Conservation (phyloP, 2,888 invertebrate genomes). For the Drosophila barbarae region DNA sequence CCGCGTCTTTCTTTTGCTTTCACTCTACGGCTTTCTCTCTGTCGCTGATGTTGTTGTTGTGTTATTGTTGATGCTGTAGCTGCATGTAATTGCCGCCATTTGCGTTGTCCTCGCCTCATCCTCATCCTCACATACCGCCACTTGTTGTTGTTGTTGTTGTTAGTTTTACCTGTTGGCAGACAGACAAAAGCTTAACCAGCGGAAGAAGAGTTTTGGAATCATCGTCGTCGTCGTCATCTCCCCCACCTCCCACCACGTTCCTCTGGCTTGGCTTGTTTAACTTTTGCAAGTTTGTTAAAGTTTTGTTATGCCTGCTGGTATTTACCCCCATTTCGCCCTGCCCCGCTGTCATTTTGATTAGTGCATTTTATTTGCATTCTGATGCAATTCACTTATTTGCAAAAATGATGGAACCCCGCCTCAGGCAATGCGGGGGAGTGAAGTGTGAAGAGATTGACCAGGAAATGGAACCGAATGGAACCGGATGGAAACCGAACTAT, state of each 20-base stretch:
- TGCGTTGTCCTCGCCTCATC: constrained; percentile 61
- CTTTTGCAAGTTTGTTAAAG: constrained; percentile 66
- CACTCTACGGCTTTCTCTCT: not conserved
- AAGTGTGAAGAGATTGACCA: not conserved
- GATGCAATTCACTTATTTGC: constrained; percentile 48
- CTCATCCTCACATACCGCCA: not conserved
- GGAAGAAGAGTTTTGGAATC: constrained; percentile 58
- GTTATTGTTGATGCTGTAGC: constrained; percentile 41
- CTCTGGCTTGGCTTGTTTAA: constrained; percentile 40
- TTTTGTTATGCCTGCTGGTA: constrained; percentile 60
- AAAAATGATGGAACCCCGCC: constrained; percentile 17
- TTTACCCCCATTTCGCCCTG: constrained; percentile 7
- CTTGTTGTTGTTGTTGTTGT: constrained; percentile 40
- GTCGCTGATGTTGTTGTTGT: constrained; percentile 24
- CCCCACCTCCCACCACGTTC: not conserved
- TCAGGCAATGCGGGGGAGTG: not conserved
- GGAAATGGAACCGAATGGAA: not conserved
- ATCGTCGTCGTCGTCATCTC: constrained; percentile 52
- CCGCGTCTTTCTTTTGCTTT: constrained; percentile 25
- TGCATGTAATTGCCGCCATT: constrained; percentile 73
- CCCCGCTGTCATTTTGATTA: constrained; percentile 58
- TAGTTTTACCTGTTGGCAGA: constrained; percentile 44
- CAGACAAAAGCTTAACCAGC: constrained; percentile 30
- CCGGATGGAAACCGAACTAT: not conserved
- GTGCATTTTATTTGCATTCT: constrained; percentile 66